These are phyloP conservation scores for Tachina grossa DNA, from an alignment of 2,888 invertebrate species.

Conservation along the genomic window DNA sequence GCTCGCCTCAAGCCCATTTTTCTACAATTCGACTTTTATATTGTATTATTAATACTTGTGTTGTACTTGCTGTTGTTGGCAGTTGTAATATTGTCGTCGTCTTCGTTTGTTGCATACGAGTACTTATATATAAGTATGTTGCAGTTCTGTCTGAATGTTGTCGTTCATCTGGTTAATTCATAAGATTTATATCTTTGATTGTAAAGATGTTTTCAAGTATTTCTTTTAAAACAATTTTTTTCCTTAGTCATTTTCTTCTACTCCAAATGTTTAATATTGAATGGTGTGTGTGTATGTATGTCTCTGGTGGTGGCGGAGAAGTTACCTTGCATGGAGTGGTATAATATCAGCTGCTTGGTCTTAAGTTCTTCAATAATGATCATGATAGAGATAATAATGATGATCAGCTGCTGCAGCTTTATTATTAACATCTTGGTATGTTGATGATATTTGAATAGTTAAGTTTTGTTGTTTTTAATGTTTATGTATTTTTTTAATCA, in stretches of 20 bases:
- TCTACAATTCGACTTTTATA: conserved; percentile 44
- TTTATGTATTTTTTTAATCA: conserved; percentile 13
- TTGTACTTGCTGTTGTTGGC: conserved; percentile 38
- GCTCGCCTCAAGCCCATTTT: conserved; percentile 50
- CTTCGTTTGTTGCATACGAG: conserved; percentile 13
- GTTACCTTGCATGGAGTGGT: conserved; percentile 1
- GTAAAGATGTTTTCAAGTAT: conserved; percentile 70
- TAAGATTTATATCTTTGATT: conserved; percentile 71
- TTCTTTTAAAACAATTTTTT: conserved; percentile 27
- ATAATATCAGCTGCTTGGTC: conserved; percentile 62
- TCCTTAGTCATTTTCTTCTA: conserved; percentile 16
- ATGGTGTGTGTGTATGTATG: background rate
- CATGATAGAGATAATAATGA: conserved; percentile 12
- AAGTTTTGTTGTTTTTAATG: conserved; percentile 47
- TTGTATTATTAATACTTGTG: conserved; percentile 29
- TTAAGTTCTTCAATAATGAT: conserved; percentile 43
- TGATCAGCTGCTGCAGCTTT: conserved; percentile 33
- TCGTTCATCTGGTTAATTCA: conserved; percentile 71
- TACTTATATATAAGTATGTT: background rate
- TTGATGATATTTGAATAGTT: conserved; percentile 65
- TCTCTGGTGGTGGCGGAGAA: background rate
- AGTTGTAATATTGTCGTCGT: conserved; percentile 58
- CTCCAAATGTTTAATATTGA: conserved; percentile 36
- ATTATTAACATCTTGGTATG: conserved; percentile 55
- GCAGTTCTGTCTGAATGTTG: conserved; percentile 59